Evolutionary conservation across 2,113 vertebrate species (phyloP), one percentile per base, ranked within the genome.

Genomic region (Nesospiza acunhae): DNA sequence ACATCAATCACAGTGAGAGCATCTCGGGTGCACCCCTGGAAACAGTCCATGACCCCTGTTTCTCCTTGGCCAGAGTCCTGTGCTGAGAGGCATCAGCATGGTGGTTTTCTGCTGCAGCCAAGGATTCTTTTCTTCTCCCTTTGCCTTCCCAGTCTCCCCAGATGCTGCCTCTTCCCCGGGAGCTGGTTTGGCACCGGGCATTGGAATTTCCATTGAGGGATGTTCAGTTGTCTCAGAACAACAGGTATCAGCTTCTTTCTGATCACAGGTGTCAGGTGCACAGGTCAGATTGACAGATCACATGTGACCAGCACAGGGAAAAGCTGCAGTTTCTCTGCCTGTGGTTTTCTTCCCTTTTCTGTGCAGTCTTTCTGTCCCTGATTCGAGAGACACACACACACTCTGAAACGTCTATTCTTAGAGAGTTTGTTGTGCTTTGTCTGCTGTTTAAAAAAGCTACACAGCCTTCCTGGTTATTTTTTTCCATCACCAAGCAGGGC

Each of bases 341-440:
- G 18, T 18, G 6, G 7, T 55, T 62, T 90, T 28, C 64, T 59
- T 31, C 56, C 4, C 28, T 50, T n/a, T n/a, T 28, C 55, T 53
- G 13, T 44, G 9, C 39, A 39, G 15, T 33, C 24, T 58, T 46
- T 55, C 30, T 64, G 27, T 52, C 3, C 26, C 41, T 80, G 35
- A 13, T 80, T 63, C 35, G 31, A 68, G 47, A 59, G 30, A 11
- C 0, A 2, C 1, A 2, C 1, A 2, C 24, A 8, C 0, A 0
- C 41, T 37, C 76, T 66, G 49, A 66, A 69, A 21, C 6, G 2
- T 33, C 50, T 74, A 7, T 37, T 58, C 15, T 37, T 75, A 14
- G 42, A 47, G 49, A 67, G 35, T 64, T 60, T 30, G 3, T 47
- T 41, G 11, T 81, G 44, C 53, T 60, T 49, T 49, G 1, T 37